Percentiles rank a stretch among this genome's conserved stretches.
Evolutionary conservation across 2,113 vertebrate species (phyloP).

Genomic region (Dolichallabes microphthalmus): DNA sequence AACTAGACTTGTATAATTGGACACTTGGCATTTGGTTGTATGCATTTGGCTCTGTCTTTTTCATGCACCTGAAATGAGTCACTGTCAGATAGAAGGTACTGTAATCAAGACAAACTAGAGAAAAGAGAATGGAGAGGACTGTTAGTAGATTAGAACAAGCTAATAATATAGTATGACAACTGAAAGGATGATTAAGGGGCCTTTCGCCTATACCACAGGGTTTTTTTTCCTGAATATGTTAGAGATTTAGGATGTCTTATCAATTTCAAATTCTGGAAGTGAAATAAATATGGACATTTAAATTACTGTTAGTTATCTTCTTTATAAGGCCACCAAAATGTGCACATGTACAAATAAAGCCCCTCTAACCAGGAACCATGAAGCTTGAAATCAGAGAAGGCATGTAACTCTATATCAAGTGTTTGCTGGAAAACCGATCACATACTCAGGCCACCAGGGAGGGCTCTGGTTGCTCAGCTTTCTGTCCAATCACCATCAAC

Average conservation of each 20-base stretch:
- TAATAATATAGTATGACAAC: constrained; percentile 51
- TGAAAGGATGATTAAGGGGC: constrained; percentile 48
- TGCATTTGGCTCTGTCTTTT: constrained; percentile 33
- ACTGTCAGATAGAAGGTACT: constrained; percentile 46
- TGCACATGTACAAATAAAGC: constrained; percentile 42
- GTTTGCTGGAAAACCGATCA: constrained; percentile 69
- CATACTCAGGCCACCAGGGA: constrained; percentile 60
- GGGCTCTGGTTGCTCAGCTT: constrained; percentile 70
- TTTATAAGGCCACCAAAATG: constrained; percentile 42
- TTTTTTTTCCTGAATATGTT: constrained; percentile 1
- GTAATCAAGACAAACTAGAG: constrained; percentile 49
- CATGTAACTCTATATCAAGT: constrained; percentile 68
- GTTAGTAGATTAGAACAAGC: constrained; percentile 68
- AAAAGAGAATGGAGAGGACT: constrained; percentile 59
- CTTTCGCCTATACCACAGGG: background rate
- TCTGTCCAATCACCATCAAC: constrained; percentile 48
- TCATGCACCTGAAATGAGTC: constrained; percentile 25
- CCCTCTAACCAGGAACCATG: constrained; percentile 55
- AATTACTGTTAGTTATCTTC: constrained; percentile 10
- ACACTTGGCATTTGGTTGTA: constrained; percentile 28
- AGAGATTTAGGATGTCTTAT: constrained; percentile 17
- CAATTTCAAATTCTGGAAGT: background rate
- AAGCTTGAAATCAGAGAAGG: constrained; percentile 75
- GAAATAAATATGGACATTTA: background rate
- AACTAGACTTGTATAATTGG: constrained; percentile 16